Conservation (phyloP, 2,888 invertebrate genomes). For the Parasteatoda lunata region DNA sequence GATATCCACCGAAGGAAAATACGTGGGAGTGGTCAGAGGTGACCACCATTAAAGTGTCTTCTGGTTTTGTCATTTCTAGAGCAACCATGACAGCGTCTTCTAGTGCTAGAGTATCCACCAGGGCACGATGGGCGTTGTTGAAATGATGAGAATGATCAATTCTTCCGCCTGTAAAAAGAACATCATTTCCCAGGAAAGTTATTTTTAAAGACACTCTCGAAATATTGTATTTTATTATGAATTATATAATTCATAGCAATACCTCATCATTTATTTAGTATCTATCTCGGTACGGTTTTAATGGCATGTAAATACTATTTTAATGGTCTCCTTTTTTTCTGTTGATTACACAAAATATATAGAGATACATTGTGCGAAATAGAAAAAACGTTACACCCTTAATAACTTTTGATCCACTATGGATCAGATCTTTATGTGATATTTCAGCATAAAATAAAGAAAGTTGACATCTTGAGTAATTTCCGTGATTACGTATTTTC, state of each 20-base stretch:
- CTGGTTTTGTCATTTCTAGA: constrained; percentile 81
- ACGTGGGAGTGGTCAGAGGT: constrained; percentile 69
- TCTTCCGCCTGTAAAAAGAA: constrained; percentile 79
- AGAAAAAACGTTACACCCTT: neutral
- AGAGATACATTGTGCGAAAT: too few relatives aligned
- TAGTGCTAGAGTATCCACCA: constrained; percentile 81
- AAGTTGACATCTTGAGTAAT: neutral
- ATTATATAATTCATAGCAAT: neutral
- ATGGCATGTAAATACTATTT: neutral
- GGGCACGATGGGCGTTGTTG: constrained; percentile 85
- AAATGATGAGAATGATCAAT: constrained; percentile 89
- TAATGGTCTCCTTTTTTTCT: neutral
- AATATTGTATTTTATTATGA: neutral
- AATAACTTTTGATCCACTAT: neutral
- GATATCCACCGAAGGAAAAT: constrained; percentile 78
- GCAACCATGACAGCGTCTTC: constrained; percentile 84
- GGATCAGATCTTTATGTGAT: neutral
- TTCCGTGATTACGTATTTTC: neutral
- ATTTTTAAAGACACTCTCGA: neutral
- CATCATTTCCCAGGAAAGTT: neutral
- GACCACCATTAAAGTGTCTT: constrained; percentile 74
- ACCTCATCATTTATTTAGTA: neutral
- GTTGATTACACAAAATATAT: neutral
- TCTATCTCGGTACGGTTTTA: neutral
- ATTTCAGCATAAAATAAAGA: neutral